Base-by-base conservation (phyloP, 1,140 invertebrate species). In the Leptopilina clavipes region DNA sequence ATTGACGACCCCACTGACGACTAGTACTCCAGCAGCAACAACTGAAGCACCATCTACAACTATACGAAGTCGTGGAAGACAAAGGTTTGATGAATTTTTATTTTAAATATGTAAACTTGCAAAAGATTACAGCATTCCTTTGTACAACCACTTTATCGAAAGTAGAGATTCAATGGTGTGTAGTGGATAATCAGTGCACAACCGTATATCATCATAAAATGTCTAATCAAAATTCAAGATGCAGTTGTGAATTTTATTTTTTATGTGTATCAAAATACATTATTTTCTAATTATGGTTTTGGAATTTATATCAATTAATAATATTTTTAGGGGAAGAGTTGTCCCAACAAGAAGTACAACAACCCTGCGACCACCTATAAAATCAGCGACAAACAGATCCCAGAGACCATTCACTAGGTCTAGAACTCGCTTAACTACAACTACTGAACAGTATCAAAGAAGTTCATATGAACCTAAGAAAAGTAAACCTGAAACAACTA, bases 321-420 rank as follows among this genome's bases (percentile, higher is more conserved):
- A 31, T 40, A 40, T 40, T 40, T 73, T 74, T 45, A 89, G 89
- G 73, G 79, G 82, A 70, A 83, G 87, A 84, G 48, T 83, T 22
- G 74, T 79, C 18, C 25, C 86, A 17, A 85, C 80, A 1, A 84
- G 81, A 70, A 70, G 85, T 8, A 85, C 86, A 14, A 85, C 86
- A 14, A 84, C 84, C 6, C 74, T 79, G 3, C 59, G 81, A 1
- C 43, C 87, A 17, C 44, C 79, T n/a, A 74, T 80, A 0, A 40
- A 75, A 7, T 84, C 48, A 48, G 83, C 43, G 31, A 54, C 43
- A 12, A 88, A 90, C 0, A 85, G 83, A 79, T 80, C 83, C 17
- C 81, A 88, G 74, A 82, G 89, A 82, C 89, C 89, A 22, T 73
- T 86, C 19, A 87, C 84, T 37, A 84, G 89, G 79, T 86, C 87